A percentile compares a stretch with the other conserved stretches of the same genome.
Conservation (phyloP, 2,888 invertebrate genomes). For the Chaitophorus viminalis region DNA sequence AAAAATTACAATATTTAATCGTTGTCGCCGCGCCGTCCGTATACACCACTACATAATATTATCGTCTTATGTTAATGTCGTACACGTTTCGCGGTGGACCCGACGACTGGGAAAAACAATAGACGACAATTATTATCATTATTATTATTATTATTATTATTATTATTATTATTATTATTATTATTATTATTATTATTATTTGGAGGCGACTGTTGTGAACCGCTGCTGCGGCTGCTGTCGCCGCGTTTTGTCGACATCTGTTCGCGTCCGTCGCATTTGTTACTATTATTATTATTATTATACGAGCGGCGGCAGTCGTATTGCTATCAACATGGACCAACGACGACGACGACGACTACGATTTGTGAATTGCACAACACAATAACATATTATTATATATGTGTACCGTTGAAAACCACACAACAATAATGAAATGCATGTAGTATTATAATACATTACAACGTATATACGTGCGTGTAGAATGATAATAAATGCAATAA, state of each 20-base stretch:
- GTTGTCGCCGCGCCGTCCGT: background rate
- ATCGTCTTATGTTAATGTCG: background rate
- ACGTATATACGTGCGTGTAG: background rate
- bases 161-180: too few relatives aligned
- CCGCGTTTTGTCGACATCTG: constrained; percentile 33
- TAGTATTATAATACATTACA: too few relatives aligned
- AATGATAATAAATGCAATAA: background rate
- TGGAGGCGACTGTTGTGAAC: background rate
- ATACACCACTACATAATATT: too few relatives aligned
- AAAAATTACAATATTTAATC: background rate
- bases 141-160: too few relatives aligned
- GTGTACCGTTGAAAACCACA: background rate
- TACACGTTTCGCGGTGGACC: background rate
- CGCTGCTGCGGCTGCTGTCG: background rate
- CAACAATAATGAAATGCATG: background rate
- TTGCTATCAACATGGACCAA: background rate
- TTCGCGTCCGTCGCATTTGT: background rate
- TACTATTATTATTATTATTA: background rate
- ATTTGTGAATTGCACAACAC: background rate
- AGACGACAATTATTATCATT: constrained; percentile 19
- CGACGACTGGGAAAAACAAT: constrained; percentile 8
- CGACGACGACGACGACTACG: background rate
- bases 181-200: constrained; percentile 16
- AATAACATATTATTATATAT: background rate
- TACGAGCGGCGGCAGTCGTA: background rate